phyloP scores from a whole-genome alignment of 2,113 vertebrate species.

The Oryzias javanicus region DNA sequence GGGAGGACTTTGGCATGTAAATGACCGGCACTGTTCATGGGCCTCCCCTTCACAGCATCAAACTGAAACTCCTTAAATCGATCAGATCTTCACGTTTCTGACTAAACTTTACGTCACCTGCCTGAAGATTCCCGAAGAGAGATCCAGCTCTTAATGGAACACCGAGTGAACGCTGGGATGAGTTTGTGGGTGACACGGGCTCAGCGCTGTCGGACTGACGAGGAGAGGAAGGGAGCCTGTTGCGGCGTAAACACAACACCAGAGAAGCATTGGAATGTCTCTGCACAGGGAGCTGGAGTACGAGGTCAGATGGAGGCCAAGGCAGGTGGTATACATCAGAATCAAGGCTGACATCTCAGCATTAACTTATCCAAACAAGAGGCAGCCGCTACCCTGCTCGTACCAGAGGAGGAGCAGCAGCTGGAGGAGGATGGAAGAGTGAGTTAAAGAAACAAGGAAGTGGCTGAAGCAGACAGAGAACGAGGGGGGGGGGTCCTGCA shows the following conservation, averaged over 20 bases:
- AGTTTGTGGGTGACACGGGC: slow-evolving; percentile 1
- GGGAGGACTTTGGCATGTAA: slow-evolving; percentile 60
- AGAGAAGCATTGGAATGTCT: slow-evolving; percentile 79
- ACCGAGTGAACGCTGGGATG: neutral
- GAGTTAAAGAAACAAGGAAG: slow-evolving; percentile 7
- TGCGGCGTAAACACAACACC: slow-evolving; percentile 75
- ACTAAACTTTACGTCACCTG: neutral
- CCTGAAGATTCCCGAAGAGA: neutral
- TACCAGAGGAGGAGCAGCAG: slow-evolving; percentile 29
- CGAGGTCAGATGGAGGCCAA: slow-evolving; percentile 77
- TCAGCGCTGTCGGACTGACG: slow-evolving; percentile 29
- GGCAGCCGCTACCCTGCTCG: slow-evolving; percentile 48
- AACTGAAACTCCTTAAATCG: slow-evolving; percentile 12
- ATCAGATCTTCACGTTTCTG: neutral
- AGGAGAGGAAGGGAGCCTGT: slow-evolving; percentile 54
- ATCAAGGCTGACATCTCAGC: slow-evolving; percentile 74
- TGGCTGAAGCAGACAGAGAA: slow-evolving; percentile 22
- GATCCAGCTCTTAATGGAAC: neutral
- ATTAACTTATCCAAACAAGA: slow-evolving; percentile 78
- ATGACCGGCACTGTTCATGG: slow-evolving; percentile 13
- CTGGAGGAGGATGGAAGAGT: slow-evolving; percentile 35
- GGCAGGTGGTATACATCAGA: slow-evolving; percentile 82
- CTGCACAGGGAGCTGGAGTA: slow-evolving; percentile 74
- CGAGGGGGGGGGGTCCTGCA: slow-evolving; percentile 31
- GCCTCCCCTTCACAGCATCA: slow-evolving; percentile 10